Evolutionary conservation across 1,140 invertebrate genomes (phyloP), one percentile per base, ranked within the genome.

Genomic region (Heterodera carotae): DNA sequence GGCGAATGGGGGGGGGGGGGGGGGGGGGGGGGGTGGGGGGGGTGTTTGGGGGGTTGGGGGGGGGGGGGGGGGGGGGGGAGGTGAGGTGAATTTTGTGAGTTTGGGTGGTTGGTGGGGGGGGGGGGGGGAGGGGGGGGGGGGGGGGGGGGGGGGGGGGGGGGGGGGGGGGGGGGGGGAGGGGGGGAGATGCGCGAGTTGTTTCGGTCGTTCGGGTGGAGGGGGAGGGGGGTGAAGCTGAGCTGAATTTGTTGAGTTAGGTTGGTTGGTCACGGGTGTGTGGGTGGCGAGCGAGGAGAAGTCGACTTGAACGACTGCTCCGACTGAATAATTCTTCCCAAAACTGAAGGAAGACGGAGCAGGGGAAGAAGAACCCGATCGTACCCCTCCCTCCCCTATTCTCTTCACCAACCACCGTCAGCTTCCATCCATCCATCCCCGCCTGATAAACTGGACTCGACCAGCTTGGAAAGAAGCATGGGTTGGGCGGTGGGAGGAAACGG

Each of bases 371-470:
- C 48, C 48, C 48, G 48, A 56, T 56, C 48, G 22, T 56, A 12
- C 48, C 22, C 18, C 48, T 56, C 18, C 48, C 5, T 56, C 48
- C 22, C 48, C n/a, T n/a, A n/a, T n/a, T n/a, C n/a, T n/a, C n/a
- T n/a, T n/a, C n/a, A n/a, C n/a, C n/a, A n/a, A n/a, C n/a, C n/a
- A n/a, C n/a, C n/a, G n/a, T n/a, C n/a, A n/a, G n/a, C n/a, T n/a
- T n/a, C n/a, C n/a, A n/a, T 22, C 48, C 12, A 15, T 22, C 48
- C 48, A 22, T 56, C 48, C 48, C 48, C 48, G 48, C 48, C 48
- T 56, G 48, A 56, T 56, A 56, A 56, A 56, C 48, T 56, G 48
- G 48, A 56, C 48, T 56, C 48, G 48, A 56, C 48, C 48, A 56
- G 48, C 15, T 5, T 22, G 48, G 22, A 12, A 22, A 56, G 22